phyloP scores from a whole-genome alignment of 2,797 vertebrate species.

The Xiphophorus birchmanni region DNA sequence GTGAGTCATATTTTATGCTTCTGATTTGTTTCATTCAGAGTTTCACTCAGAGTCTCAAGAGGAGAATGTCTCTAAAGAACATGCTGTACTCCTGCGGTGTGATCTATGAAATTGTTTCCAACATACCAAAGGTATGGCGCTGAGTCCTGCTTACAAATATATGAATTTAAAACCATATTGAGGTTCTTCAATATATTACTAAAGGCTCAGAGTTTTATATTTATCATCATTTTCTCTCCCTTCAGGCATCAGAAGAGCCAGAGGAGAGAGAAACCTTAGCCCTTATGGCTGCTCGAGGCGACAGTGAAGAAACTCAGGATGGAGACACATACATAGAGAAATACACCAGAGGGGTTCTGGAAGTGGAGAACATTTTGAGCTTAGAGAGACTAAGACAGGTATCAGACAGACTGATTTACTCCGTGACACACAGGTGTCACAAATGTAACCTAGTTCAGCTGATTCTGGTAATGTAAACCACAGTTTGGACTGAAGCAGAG shows the following conservation, averaged over 20 bases:
- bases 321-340: constrained; percentile 98
- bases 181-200: background rate
- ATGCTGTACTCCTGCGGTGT: constrained; percentile 91
- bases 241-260: constrained; percentile 94
- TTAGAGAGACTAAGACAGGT: constrained; percentile 94
- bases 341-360: constrained; percentile 93
- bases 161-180: background rate
- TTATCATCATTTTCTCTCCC: background rate
- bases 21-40: constrained; percentile 80
- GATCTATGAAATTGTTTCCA: constrained; percentile 97
- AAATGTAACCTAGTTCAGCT: background rate
- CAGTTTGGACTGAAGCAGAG: background rate
- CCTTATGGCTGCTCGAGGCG: constrained; percentile 93
- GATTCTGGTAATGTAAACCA: background rate
- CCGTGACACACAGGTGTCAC: background rate
- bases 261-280: constrained; percentile 96
- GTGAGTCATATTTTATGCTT: background rate
- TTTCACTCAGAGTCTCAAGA: constrained; percentile 98
- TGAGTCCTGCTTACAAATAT: background rate
- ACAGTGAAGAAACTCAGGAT: constrained; percentile 86
- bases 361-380: constrained; percentile 95
- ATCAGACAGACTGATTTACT: background rate
- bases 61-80: constrained; percentile 95
- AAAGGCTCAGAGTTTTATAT: background rate
- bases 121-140: constrained; percentile 93